Conservation (phyloP, 2,888 invertebrate species). For the Netelia melanura region DNA sequence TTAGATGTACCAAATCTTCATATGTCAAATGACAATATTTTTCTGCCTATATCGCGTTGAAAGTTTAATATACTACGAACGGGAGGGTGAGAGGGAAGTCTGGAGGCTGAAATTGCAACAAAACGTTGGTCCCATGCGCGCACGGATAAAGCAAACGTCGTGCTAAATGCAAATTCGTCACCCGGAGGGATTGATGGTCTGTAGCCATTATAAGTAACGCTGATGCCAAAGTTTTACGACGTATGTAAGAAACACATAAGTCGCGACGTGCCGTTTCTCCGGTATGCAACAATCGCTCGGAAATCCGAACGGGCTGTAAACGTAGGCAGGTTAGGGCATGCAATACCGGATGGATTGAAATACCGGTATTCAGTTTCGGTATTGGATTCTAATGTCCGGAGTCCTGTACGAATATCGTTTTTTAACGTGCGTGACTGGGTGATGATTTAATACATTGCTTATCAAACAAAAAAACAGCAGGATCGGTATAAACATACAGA, state of each 20-base stretch:
- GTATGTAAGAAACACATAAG: not conserved
- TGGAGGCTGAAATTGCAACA: not conserved
- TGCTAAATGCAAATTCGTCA: slow-evolving; percentile 3
- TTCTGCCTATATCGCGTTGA: not conserved
- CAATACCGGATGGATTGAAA: too few relatives aligned
- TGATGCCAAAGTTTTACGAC: not conserved
- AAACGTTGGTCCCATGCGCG: not conserved
- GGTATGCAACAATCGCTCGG: too few relatives aligned
- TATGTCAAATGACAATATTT: not conserved
- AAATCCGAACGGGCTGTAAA: too few relatives aligned
- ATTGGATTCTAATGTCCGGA: too few relatives aligned
- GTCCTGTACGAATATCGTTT: too few relatives aligned
- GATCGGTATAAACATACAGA: too few relatives aligned
- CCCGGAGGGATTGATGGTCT: slow-evolving; percentile 14
- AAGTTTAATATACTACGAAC: not conserved
- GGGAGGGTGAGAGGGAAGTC: not conserved
- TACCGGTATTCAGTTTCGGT: too few relatives aligned
- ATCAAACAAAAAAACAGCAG: too few relatives aligned
- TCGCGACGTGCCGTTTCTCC: not conserved
- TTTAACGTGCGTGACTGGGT: too few relatives aligned
- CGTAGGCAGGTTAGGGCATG: too few relatives aligned
- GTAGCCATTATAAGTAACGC: slow-evolving; percentile 2
- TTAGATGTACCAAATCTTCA: not conserved
- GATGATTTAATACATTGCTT: too few relatives aligned
- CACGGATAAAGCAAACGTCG: not conserved